These are phyloP conservation scores for Anguilla obscura DNA, from an alignment of 2,797 vertebrate genomes.

Conservation along the genomic window DNA sequence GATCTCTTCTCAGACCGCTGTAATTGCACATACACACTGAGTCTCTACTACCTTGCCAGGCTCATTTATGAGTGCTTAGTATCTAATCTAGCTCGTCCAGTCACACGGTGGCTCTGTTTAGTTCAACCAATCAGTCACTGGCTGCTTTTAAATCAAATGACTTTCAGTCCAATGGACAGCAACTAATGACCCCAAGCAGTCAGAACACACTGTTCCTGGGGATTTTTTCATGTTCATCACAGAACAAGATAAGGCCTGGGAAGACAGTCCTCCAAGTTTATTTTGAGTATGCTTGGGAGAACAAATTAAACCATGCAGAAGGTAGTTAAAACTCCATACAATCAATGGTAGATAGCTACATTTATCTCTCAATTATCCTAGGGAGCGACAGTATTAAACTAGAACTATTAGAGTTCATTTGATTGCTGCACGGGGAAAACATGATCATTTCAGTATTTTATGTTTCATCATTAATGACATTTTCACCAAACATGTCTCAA, in stretches of 20 bases:
- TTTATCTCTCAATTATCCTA: neutral
- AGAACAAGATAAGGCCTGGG: neutral
- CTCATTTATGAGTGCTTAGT: neutral
- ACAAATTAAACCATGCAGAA: neutral
- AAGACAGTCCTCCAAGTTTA: too few species aligned
- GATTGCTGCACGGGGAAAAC: neutral
- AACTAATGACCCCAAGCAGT: neutral
- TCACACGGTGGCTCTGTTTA: too few species aligned
- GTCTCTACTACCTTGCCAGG: neutral
- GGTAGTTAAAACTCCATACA: neutral
- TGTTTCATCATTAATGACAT: neutral
- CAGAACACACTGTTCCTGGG: neutral
- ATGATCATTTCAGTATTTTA: neutral
- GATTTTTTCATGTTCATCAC: neutral
- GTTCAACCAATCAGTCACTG: too few species aligned
- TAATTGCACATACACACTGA: neutral
- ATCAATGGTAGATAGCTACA: neutral
- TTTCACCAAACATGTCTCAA: too few species aligned
- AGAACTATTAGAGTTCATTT: neutral
- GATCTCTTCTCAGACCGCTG: neutral
- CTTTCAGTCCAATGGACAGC: neutral
- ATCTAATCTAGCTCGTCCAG: neutral
- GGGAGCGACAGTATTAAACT: neutral
- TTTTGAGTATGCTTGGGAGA: too few species aligned
- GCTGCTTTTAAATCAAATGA: too few species aligned